Base-by-base conservation (phyloP, 2,888 invertebrate genomes). In the Deilephila elpenor region DNA sequence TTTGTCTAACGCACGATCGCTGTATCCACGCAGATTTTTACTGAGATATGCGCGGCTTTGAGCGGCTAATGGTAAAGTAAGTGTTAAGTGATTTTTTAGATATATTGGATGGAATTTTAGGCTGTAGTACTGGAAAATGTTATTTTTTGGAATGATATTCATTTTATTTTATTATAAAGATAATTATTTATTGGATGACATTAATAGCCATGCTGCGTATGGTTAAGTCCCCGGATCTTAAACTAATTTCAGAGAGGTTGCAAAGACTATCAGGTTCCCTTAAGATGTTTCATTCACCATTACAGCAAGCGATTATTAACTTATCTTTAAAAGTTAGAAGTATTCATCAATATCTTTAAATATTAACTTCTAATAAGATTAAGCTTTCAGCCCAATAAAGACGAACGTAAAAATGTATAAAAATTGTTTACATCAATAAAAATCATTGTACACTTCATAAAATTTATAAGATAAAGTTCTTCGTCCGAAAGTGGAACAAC, bases 361-460 rank as follows among this genome's bases (percentile, higher is more conserved):
- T 20, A 14, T 7, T 25, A 5, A 4, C n/a, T 25, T 14, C 61
- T 1, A 4, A 34, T 17, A 20, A 37, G 14, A 60, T 60, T 19
- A 71, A 71, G 37, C 11, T 51, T 19, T 29, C 61, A 61, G 29
- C 5, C 14, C 19, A 29, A 29, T 37, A 29, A 59, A 37, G 37
- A 29, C n/a, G 59, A 61, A 34, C 17, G 20, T 62, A 70, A 60
- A 61, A 61, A n/a, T 60, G 7, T 59, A 67, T 53, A 70, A 62
- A 32, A 34, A 19, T 19, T 37, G n/a, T 62, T 62, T 71, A 71
- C 61, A 62, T 71, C 56, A 59, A 73, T 71, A 73, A 71, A 71
- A 71, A 73, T 73, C 70, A 73, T 70, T 71, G 64, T 59, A 53
- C 20, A 37, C 71, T 73, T 73, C 70, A 73, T 61, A 61, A 61